Base-by-base conservation (phyloP, 2,888 invertebrate species). In the Alloplasta piceator region DNA sequence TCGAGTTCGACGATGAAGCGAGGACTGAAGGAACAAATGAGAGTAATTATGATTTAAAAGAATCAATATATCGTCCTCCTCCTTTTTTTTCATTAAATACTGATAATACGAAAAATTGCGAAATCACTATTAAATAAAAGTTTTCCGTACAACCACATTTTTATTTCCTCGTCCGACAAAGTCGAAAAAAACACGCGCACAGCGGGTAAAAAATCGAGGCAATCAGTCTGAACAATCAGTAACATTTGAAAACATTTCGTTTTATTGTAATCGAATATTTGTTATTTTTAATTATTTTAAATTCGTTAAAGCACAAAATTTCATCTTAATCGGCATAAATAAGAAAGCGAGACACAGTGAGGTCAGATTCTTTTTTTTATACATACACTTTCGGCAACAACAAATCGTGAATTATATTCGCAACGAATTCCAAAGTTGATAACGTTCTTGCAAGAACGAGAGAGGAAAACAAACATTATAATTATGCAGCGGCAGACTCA, bases 231-330 rank as follows among this genome's bases (percentile, higher is more conserved):
- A 26, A 26, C 26, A 63, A 60, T 60, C 83, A 83, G 56, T 82
- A 87, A 87, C 87, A 84, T 84, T 85, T 87, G 87, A 85, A 87
- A 87, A 86, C 85, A 86, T 86, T 26, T 26, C 26, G 26, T 26
- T 87, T 87, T 87, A 87, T 84, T 87, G 86, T 75, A 84, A 86
- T 84, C 77, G 84, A 85, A 84, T 86, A 77, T 80, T 83, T 39
- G 43, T 55, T 46, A n/a, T 71, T 46, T 6, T 46, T 60, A 26
- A 26, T 56, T 39, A 52, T 52, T 50, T 60, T 14, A 10, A 10
- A 46, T 87, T 89, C 83, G 85, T 88, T 86, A 86, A 90, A 90
- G 90, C 89, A 89, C 86, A 88, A 86, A 85, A 74, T 82, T 78
- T 85, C 71, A 39, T 74, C 36, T 70, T 71, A 12, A 75, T 79